A percentile compares a stretch with the other conserved stretches of the same genome.
Evolutionary conservation across 2,888 invertebrate genomes (phyloP).

Genomic region (Eumerus sabulonum): DNA sequence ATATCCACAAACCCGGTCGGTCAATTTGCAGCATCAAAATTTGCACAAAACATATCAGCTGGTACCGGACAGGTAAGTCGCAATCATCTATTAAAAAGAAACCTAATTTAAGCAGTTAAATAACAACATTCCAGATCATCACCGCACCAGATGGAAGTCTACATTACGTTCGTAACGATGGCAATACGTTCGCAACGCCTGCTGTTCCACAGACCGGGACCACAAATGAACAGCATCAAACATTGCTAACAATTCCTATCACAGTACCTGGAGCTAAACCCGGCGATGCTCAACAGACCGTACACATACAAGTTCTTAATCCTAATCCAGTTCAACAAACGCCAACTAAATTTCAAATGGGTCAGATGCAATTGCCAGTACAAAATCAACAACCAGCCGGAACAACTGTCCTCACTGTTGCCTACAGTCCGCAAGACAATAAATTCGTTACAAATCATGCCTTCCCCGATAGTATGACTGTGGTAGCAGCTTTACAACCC

Average conservation of each 20-base stretch:
- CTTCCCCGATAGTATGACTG: slow-evolving; percentile 82
- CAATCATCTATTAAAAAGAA: too few species aligned
- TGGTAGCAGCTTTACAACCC: slow-evolving; percentile 84
- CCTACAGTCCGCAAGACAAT: slow-evolving; percentile 84
- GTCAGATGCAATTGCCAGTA: slow-evolving; percentile 86
- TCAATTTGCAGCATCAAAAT: slow-evolving; percentile 84
- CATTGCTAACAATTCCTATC: slow-evolving; percentile 89
- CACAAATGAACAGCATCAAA: slow-evolving; percentile 77
- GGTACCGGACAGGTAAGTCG: slow-evolving; percentile 82
- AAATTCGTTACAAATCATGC: slow-evolving; percentile 81
- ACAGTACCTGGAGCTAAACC: slow-evolving; percentile 87
- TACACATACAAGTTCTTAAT: slow-evolving; percentile 87
- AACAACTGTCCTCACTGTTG: slow-evolving; percentile 87
- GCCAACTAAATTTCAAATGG: slow-evolving; percentile 85
- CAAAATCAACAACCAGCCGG: slow-evolving; percentile 86
- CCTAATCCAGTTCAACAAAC: slow-evolving; percentile 80
- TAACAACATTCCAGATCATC: slow-evolving; percentile 47
- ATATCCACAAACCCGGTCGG: slow-evolving; percentile 82
- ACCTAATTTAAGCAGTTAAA: too few species aligned
- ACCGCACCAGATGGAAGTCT: slow-evolving; percentile 62
- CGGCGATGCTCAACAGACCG: slow-evolving; percentile 87
- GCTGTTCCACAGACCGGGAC: slow-evolving; percentile 58
- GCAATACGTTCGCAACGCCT: slow-evolving; percentile 56
- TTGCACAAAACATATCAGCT: slow-evolving; percentile 85
- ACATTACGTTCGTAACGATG: slow-evolving; percentile 63